Conservation (phyloP, 2,113 vertebrate genomes). For the Boleophthalmus pectinirostris region DNA sequence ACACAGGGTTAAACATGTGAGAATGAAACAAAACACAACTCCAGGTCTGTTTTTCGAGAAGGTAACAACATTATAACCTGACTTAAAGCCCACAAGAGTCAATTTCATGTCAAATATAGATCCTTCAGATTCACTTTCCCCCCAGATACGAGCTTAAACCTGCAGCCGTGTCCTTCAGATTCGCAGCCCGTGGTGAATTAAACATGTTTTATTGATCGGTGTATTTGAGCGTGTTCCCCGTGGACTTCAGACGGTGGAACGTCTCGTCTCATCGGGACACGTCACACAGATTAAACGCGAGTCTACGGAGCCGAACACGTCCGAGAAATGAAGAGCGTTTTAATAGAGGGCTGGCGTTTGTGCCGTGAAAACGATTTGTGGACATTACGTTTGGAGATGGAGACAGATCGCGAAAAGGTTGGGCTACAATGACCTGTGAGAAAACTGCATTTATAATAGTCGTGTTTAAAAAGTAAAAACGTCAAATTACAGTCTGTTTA, state of each 20-base stretch:
- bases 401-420: not conserved
- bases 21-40: no score
- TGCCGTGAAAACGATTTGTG: not conserved
- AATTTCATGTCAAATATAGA: no score
- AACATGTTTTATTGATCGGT: constrained; percentile 69
- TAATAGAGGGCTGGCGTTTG: not conserved
- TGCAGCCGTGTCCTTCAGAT: constrained; percentile 20
- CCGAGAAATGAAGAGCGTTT: not conserved
- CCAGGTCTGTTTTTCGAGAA: no score
- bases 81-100: no score
- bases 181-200: constrained; percentile 55
- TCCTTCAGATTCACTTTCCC: no score
- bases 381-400: not conserved
- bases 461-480: no score
- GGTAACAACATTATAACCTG: no score
- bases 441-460: no score
- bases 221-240: constrained; percentile 44
- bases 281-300: constrained; percentile 1
- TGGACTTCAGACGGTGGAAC: constrained; percentile 30
- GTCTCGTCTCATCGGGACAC: constrained; percentile 37
- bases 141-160: no score
- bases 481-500: no score
- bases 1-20: no score
- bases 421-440: no score
- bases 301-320: not conserved